A percentile compares a stretch with the other conserved stretches of the same genome.
These are phyloP conservation scores for Solenopsis fugax DNA, from an alignment of 1,140 invertebrate species.

Conservation along the genomic window DNA sequence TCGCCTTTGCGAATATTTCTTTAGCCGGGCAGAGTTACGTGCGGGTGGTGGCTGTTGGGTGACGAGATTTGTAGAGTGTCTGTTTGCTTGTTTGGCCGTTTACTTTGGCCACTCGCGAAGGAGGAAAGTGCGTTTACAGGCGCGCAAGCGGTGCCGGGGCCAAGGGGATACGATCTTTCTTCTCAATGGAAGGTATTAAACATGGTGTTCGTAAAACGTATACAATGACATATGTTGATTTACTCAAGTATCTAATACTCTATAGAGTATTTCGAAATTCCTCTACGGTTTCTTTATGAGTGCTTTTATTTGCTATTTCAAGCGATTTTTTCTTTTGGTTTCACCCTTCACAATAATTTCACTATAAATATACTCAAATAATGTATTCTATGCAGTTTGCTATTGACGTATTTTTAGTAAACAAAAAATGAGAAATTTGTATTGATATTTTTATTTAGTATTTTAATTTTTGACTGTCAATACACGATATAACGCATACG, in stretches of 20 bases:
- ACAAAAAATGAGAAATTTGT: neutral
- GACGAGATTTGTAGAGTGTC: slow-evolving; percentile 66
- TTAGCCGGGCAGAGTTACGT: slow-evolving; percentile 58
- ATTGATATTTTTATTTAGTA: neutral
- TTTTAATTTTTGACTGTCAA: neutral
- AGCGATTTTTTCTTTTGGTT: neutral
- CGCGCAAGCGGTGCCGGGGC: slow-evolving; percentile 8
- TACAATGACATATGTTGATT: neutral
- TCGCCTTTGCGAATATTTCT: slow-evolving; percentile 65
- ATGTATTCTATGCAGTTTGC: neutral
- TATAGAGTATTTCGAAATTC: neutral
- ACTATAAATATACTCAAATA: slow-evolving; percentile 15
- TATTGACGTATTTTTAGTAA: neutral
- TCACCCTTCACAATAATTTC: neutral
- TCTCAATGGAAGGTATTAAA: slow-evolving; percentile 28
- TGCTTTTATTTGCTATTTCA: neutral
- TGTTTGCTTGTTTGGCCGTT: slow-evolving; percentile 68
- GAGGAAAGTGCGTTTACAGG: slow-evolving; percentile 48
- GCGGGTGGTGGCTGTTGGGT: slow-evolving; percentile 45
- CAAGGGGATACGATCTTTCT: neutral
- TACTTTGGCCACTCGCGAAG: slow-evolving; percentile 62
- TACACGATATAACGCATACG: neutral
- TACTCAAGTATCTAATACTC: neutral
- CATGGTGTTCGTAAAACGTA: slow-evolving; percentile 5
- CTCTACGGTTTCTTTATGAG: neutral